These are phyloP conservation scores for Cryptus viduatorius DNA, from an alignment of 2,888 invertebrate species.

Conservation along the genomic window DNA sequence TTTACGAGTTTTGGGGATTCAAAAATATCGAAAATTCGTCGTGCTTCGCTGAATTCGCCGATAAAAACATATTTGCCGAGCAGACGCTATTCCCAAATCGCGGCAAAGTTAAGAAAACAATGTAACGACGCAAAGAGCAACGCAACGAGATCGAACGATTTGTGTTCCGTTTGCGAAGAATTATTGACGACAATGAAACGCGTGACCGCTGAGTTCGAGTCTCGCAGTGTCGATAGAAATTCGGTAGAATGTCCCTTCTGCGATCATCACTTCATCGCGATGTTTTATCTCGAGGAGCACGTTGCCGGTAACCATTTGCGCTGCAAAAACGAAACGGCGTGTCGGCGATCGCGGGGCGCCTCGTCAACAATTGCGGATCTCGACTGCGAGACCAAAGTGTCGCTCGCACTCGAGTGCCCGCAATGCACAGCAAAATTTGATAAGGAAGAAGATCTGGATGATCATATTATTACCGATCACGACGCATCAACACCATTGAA, in stretches of 20 bases:
- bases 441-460: slow-evolving; percentile 52
- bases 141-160: background rate
- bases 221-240: slow-evolving; percentile 59
- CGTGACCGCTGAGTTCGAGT: slow-evolving; percentile 55
- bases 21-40: background rate
- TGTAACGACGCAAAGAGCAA: background rate
- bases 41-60: background rate
- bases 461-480: slow-evolving; percentile 66
- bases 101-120: background rate
- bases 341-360: background rate
- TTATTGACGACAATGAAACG: slow-evolving; percentile 65
- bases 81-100: background rate
- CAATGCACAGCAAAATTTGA: slow-evolving; percentile 60
- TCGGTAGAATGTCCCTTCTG: slow-evolving; percentile 72
- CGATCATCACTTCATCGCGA: slow-evolving; percentile 68
- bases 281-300: slow-evolving; percentile 70
- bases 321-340: slow-evolving; percentile 67
- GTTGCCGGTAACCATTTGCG: slow-evolving; percentile 69
- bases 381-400: slow-evolving; percentile 64
- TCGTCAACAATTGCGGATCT: slow-evolving; percentile 15
- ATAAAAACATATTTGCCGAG: slow-evolving; percentile 33
- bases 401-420: slow-evolving; percentile 62
- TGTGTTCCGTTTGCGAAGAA: slow-evolving; percentile 67
- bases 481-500: slow-evolving; percentile 42
- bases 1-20: background rate